Conservation (phyloP, 1,140 invertebrate species). For the Drosophila pseudoobscura region DNA sequence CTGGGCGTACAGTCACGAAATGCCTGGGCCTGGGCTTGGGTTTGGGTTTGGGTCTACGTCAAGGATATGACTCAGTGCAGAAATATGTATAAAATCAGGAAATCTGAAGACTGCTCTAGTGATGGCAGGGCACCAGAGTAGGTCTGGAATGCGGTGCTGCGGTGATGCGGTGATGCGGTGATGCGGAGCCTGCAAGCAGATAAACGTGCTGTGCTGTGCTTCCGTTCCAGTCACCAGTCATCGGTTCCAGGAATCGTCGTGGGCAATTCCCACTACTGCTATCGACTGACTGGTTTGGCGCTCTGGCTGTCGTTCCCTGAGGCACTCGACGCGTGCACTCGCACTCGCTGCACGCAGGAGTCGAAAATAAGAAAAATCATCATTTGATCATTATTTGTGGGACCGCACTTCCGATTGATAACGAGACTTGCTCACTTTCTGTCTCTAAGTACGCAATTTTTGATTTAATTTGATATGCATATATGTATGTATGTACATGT, state of each 20-base stretch:
- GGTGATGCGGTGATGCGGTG: too few species aligned
- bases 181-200: neutral
- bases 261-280: conserved; percentile 10
- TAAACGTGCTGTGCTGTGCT: neutral
- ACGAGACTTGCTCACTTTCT: conserved; percentile 17
- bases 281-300: too few species aligned
- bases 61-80: conserved; percentile 50
- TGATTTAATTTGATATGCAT: conserved; percentile 5
- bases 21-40: neutral
- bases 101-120: conserved; percentile 3
- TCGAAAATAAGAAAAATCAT: too few species aligned
- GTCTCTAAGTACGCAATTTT: conserved; percentile 12
- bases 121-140: neutral
- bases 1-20: conserved; percentile 40
- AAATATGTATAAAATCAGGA: conserved; percentile 45
- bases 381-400: too few species aligned
- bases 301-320: too few species aligned
- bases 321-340: too few species aligned
- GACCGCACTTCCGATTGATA: conserved; percentile 31
- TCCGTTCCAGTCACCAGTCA: neutral
- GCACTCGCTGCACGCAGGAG: too few species aligned
- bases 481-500: neutral
- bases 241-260: conserved; percentile 1
- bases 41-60: neutral
- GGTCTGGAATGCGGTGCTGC: neutral